Percentiles rank a stretch among this genome's conserved stretches.
These are phyloP conservation scores for Neocrepidodera transversa DNA, from an alignment of 2,888 invertebrate species.

Conservation along the genomic window DNA sequence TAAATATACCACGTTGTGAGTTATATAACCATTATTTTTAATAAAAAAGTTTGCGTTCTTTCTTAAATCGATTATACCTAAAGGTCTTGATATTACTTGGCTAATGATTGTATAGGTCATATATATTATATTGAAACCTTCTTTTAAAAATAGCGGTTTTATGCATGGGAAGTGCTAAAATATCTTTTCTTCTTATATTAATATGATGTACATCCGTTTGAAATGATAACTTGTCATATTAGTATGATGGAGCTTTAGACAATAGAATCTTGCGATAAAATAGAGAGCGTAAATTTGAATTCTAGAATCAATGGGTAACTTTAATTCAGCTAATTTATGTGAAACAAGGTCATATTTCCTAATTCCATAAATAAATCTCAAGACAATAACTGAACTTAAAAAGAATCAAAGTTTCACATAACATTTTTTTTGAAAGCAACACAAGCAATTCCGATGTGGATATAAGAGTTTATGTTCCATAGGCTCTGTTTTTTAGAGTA, in stretches of 20 bases:
- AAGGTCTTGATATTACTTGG: background rate
- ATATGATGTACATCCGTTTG: slow-evolving; percentile 14
- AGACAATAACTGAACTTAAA: background rate
- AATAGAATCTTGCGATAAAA: slow-evolving; percentile 5
- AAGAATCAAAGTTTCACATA: background rate
- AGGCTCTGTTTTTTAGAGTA: too few relatives aligned
- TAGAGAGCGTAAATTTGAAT: background rate
- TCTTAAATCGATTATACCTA: background rate
- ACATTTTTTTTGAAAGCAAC: background rate
- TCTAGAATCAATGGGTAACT: background rate
- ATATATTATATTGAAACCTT: slow-evolving; percentile 13
- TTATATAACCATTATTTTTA: background rate
- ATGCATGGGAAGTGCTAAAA: background rate
- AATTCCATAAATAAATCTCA: slow-evolving; percentile 12
- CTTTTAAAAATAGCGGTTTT: slow-evolving; percentile 7
- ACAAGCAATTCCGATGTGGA: background rate
- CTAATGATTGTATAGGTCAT: background rate
- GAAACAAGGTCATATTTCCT: slow-evolving; percentile 6
- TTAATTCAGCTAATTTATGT: slow-evolving; percentile 12
- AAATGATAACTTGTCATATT: background rate
- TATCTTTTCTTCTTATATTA: background rate
- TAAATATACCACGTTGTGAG: background rate
- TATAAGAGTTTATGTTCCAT: too few relatives aligned
- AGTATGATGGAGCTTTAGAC: background rate
- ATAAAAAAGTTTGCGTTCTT: background rate